phyloP scores from a whole-genome alignment of 1,140 invertebrate species.

The Caerostris extrusa region DNA sequence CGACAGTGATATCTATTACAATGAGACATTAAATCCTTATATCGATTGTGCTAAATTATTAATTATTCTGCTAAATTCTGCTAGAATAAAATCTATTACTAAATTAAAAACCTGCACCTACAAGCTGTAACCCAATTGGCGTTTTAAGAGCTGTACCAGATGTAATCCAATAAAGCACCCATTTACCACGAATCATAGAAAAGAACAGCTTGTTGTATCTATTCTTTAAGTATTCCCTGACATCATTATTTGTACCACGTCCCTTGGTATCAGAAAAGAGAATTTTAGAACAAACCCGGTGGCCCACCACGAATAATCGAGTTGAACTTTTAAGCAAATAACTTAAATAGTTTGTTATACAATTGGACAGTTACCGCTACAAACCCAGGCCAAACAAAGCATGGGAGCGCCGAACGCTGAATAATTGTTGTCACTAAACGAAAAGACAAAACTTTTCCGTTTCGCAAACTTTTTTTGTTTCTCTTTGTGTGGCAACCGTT shows the following conservation, averaged over 20 bases:
- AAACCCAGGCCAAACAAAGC: background rate
- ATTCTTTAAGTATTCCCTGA: background rate
- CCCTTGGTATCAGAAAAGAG: background rate
- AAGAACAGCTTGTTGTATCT: constrained; percentile 8
- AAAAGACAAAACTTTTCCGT: constrained; percentile 59
- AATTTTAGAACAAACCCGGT: background rate
- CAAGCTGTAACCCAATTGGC: background rate
- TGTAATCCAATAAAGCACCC: background rate
- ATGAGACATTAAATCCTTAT: too few species aligned
- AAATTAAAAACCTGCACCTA: too few species aligned
- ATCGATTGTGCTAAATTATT: too few species aligned
- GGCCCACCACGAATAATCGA: constrained; percentile 46
- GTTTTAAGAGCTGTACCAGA: background rate
- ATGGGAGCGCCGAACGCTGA: background rate
- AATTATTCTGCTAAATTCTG: too few species aligned
- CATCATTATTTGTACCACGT: constrained; percentile 37
- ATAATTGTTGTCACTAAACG: background rate
- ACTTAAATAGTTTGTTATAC: constrained; percentile 69
- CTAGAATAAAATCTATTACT: too few species aligned
- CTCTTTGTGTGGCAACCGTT: constrained; percentile 2
- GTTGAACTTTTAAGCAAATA: constrained; percentile 71
- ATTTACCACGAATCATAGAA: background rate
- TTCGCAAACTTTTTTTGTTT: constrained; percentile 37
- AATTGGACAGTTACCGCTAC: constrained; percentile 63
- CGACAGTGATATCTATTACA: too few species aligned